Evolutionary conservation across 1,140 invertebrate genomes (phyloP).

Genomic region (Listronotus bonariensis): DNA sequence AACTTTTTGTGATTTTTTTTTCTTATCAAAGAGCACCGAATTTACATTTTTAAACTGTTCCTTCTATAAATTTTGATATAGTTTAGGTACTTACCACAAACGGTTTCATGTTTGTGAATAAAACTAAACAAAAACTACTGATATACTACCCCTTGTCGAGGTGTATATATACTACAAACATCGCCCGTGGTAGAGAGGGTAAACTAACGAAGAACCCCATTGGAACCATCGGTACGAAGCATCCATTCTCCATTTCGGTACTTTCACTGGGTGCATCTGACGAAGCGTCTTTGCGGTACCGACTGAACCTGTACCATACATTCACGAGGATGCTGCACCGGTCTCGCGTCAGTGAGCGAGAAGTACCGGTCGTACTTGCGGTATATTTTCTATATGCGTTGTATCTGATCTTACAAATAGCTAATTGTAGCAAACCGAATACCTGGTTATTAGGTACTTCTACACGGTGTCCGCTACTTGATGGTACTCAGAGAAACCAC

Average conservation of each 20-base stretch:
- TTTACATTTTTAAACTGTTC: no score
- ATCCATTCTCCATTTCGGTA: conserved; percentile 34
- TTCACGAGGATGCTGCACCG: conserved; percentile 25
- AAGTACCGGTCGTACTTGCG: no score
- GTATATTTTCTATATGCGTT: no score
- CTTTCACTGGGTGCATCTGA: conserved; percentile 48
- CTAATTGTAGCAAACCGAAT: no score
- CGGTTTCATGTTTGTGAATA: conserved; percentile 45
- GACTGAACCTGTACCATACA: conserved; percentile 27
- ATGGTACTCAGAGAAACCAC: no score
- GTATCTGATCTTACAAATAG: no score
- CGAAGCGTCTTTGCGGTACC: conserved; percentile 13
- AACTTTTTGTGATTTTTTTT: no score
- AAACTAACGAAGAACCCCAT: conserved; percentile 29
- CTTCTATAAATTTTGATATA: no score
- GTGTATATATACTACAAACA: conserved; percentile 44
- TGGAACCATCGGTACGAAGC: conserved; percentile 2
- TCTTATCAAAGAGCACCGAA: no score
- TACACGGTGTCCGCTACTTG: no score
- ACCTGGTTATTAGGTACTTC: no score
- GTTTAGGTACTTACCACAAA: conserved; percentile 43
- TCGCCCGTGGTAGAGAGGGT: conserved; percentile 41
- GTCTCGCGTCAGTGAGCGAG: neutral
- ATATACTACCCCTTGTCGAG: conserved; percentile 44
- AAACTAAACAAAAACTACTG: conserved; percentile 41